phyloP scores from a whole-genome alignment of 2,888 invertebrate species.

The Stenodera caucasica region DNA sequence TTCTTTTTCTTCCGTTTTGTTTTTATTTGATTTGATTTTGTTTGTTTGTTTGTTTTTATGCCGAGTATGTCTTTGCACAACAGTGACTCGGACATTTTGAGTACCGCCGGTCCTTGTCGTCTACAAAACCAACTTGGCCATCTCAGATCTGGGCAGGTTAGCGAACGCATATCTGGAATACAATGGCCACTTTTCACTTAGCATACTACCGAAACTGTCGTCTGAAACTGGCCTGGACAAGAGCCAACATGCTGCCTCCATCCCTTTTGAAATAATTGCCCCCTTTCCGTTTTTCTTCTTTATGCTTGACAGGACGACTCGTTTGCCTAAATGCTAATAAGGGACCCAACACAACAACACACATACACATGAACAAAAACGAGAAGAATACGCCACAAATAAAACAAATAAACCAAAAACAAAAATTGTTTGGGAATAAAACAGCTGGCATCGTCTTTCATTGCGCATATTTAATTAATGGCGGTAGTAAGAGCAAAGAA shows the following conservation, averaged over 20 bases:
- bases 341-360: constrained; percentile 33
- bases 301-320: constrained; percentile 25
- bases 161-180: constrained; percentile 44
- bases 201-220: constrained; percentile 53
- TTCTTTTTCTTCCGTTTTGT: neutral
- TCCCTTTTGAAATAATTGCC: constrained; percentile 50
- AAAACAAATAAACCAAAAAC: neutral
- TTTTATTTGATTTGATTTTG: neutral
- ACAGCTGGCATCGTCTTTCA: constrained; percentile 9
- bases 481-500: constrained; percentile 5
- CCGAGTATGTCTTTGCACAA: neutral
- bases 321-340: constrained; percentile 52
- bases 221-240: constrained; percentile 34
- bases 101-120: constrained; percentile 11
- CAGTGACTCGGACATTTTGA: constrained; percentile 9
- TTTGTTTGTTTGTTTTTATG: neutral
- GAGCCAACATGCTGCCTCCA: constrained; percentile 32
- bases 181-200: constrained; percentile 55
- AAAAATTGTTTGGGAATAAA: neutral
- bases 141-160: constrained; percentile 31
- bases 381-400: neutral
- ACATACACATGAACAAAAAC: constrained; percentile 27
- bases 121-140: constrained; percentile 13
- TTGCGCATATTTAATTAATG: constrained; percentile 12
- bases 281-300: constrained; percentile 38